These are phyloP conservation scores for Morpho deidamia DNA, from an alignment of 2,888 invertebrate genomes.

Conservation along the genomic window DNA sequence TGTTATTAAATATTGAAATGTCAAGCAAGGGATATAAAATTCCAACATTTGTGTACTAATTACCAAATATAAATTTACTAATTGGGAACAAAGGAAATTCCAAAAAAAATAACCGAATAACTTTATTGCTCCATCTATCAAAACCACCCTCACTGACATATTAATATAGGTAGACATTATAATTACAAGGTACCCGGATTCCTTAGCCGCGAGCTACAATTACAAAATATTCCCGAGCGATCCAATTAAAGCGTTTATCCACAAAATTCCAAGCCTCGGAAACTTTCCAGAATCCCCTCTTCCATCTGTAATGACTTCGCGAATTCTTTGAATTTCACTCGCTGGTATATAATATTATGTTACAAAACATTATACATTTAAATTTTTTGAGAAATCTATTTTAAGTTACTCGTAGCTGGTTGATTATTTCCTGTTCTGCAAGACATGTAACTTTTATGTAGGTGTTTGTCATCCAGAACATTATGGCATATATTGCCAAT, in stretches of 20 bases:
- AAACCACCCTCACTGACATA: slow-evolving; percentile 1
- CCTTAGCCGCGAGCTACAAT: slow-evolving; percentile 47
- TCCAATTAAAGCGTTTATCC: slow-evolving; percentile 75
- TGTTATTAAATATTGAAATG: too few species aligned
- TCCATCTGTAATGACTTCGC: slow-evolving; percentile 30
- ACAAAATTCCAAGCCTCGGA: slow-evolving; percentile 67
- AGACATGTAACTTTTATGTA: too few species aligned
- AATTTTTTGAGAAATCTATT: background rate
- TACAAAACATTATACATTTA: background rate
- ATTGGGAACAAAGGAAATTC: background rate
- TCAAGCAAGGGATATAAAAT: too few species aligned
- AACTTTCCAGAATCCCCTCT: slow-evolving; percentile 56
- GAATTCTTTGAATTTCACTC: slow-evolving; percentile 61
- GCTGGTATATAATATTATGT: slow-evolving; percentile 22
- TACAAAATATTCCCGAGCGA: slow-evolving; percentile 69
- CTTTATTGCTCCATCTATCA: background rate
- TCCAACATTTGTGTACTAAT: too few species aligned
- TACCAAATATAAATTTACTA: too few species aligned
- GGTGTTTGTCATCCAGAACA: too few species aligned
- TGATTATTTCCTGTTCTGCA: too few species aligned
- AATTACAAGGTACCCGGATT: slow-evolving; percentile 25
- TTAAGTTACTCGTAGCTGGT: too few species aligned
- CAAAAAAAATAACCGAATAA: background rate
- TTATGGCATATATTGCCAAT: too few species aligned
- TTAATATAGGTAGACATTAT: slow-evolving; percentile 12